Base-by-base conservation (phyloP, 35 echinoderm and acorn worm species). In the Ptychodera flava region DNA sequence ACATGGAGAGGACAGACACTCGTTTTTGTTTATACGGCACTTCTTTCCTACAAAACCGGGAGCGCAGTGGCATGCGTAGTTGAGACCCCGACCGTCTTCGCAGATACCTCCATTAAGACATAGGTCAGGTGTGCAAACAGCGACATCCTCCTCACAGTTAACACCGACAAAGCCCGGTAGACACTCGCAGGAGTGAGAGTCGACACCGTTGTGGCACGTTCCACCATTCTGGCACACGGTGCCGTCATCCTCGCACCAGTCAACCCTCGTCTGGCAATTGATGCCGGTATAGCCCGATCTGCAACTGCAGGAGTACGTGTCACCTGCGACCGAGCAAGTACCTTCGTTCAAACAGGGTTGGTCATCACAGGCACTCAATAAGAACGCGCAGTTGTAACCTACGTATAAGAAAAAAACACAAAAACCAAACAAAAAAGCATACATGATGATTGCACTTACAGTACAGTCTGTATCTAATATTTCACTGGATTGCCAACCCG, bases 31-130 rank as follows among this genome's bases (percentile, higher is more conserved):
- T 1, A 0, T 30, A 36, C 38, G 38, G n/a, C 86, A 87, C 15
- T 87, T n/a, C 33, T 88, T 87, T 16, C 94, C 94, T 16, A 34
- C 35, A 80, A 85, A 97, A 6, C 94, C 94, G 31, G 78, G 80
- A 0, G 53, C 84, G 38, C 91, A 93, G 30, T 79, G 29, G 29
- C 84, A 86, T 53, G 28, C 29, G 29, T 86, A 86, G 1, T 64
- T 29, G 0, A 28, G 15, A 53, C 52, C 32, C 0, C 16, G n/a
- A n/a, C n/a, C 15, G 28, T 0, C 31, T 34, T 30, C 1, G 36
- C 84, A 86, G 15, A 6, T 30, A 33, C 84, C 84, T 32, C 45
- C 52, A 77, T 86, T 86, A 22, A 33, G 84, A 34, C 84, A 86
- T 33, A 28, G 84, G 36, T 15, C 6, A 86, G 2, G 28, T 27